A percentile compares a stretch with the other conserved stretches of the same genome.
Conservation (phyloP, 2,113 vertebrate genomes). For the Python bivittatus region DNA sequence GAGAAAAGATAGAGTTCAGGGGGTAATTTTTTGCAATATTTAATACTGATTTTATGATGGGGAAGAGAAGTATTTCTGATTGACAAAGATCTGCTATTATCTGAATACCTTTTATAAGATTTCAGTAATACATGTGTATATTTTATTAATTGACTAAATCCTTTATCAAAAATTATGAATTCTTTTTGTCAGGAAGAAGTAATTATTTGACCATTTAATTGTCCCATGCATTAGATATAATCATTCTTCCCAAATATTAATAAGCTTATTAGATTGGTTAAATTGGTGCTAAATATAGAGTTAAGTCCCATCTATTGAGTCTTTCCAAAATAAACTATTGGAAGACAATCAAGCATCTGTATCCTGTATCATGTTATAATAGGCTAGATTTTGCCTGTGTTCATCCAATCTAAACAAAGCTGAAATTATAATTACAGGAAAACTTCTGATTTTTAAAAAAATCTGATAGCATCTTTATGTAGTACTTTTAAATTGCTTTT, state of each 20-base stretch:
- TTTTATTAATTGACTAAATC: too few species aligned
- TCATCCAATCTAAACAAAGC: not conserved
- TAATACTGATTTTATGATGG: not conserved
- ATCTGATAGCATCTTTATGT: not conserved
- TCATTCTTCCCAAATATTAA: not conserved
- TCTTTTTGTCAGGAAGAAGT: too few species aligned
- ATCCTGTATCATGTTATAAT: not conserved
- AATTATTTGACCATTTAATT: not conserved
- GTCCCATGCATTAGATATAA: not conserved
- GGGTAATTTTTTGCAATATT: not conserved
- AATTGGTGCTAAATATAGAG: not conserved
- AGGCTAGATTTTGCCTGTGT: not conserved
- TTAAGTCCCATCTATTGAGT: not conserved
- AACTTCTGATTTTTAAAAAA: not conserved
- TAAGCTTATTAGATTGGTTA: not conserved
- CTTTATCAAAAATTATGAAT: too few species aligned
- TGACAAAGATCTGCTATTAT: not conserved
- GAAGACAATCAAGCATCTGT: not conserved
- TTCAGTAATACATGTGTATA: too few species aligned
- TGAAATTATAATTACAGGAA: conserved; percentile 3
- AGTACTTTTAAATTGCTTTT: not conserved
- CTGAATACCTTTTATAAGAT: not conserved
- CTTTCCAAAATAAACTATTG: not conserved
- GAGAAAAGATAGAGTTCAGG: too few species aligned
- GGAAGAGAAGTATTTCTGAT: not conserved